Evolutionary conservation across 2,113 vertebrate species (phyloP).

Genomic region (Sciurus niger): DNA sequence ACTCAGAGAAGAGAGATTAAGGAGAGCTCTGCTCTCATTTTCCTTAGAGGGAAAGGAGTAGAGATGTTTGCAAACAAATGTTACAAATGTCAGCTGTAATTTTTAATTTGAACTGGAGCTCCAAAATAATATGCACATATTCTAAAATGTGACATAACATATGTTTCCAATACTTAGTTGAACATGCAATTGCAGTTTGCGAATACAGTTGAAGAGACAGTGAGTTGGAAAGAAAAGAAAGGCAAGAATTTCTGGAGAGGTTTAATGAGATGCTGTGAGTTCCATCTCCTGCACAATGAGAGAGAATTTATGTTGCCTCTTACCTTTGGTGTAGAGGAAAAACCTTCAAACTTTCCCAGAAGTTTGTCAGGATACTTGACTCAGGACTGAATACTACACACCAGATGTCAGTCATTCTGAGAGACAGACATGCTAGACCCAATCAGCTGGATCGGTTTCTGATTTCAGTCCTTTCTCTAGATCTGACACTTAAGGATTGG

Average conservation of each 20-base stretch:
- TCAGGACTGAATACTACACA: background rate
- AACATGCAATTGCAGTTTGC: background rate
- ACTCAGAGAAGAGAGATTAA: background rate
- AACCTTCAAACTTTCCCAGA: background rate
- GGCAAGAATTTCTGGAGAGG: background rate
- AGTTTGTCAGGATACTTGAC: background rate
- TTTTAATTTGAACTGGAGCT: background rate
- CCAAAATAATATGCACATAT: background rate
- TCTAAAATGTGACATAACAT: background rate
- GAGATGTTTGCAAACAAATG: background rate
- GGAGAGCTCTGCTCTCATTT: no score
- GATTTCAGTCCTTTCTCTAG: background rate
- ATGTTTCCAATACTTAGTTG: background rate
- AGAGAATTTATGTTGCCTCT: background rate
- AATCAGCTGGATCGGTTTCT: background rate
- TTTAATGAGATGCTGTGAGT: no score
- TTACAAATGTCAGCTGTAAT: background rate
- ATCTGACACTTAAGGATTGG: background rate
- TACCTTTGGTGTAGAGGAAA: background rate
- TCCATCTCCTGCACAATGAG: no score
- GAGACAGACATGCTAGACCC: background rate
- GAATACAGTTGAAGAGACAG: background rate
- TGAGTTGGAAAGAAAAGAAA: background rate
- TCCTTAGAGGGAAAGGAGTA: background rate
- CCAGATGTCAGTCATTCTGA: background rate